phyloP scores from a whole-genome alignment of 2,113 vertebrate genomes.

The Leptobrachium ailaonicum region DNA sequence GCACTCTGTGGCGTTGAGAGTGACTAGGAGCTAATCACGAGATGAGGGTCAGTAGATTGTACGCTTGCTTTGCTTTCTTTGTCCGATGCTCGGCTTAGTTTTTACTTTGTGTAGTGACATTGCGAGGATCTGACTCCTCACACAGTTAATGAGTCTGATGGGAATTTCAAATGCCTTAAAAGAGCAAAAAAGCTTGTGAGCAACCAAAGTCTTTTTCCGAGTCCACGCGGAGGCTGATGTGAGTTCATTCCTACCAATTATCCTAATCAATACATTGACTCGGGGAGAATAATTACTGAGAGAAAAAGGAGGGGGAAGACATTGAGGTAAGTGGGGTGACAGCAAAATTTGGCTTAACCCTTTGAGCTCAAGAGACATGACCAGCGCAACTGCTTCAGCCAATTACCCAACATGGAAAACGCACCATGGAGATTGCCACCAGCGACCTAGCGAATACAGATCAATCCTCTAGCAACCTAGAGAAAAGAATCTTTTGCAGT shows the following conservation, averaged over 20 bases:
- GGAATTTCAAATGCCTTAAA: slow-evolving; percentile 50
- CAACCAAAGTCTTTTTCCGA: slow-evolving; percentile 46
- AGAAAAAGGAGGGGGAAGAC: slow-evolving; percentile 31
- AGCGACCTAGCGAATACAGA: too few species aligned
- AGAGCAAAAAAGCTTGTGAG: slow-evolving; percentile 34
- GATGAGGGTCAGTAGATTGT: slow-evolving; percentile 20
- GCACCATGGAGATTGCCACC: too few species aligned
- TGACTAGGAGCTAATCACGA: slow-evolving; percentile 4
- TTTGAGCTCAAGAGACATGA: background rate
- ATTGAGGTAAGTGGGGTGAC: background rate
- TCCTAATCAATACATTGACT: slow-evolving; percentile 55
- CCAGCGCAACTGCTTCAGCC: background rate
- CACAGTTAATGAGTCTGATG: slow-evolving; percentile 46
- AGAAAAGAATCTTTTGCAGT: too few species aligned
- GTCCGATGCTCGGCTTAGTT: slow-evolving; percentile 17
- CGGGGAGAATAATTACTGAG: slow-evolving; percentile 48
- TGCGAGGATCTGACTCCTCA: slow-evolving; percentile 32
- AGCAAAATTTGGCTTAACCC: background rate
- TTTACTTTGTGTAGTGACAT: slow-evolving; percentile 42
- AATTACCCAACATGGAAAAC: too few species aligned
- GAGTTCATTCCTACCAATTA: slow-evolving; percentile 56
- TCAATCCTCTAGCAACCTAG: too few species aligned
- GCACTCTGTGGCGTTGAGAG: background rate
- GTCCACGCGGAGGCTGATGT: slow-evolving; percentile 48
- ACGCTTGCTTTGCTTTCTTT: background rate